Evolutionary conservation across 1,140 invertebrate species (phyloP).

Genomic region (Drosophila chauvacae): DNA sequence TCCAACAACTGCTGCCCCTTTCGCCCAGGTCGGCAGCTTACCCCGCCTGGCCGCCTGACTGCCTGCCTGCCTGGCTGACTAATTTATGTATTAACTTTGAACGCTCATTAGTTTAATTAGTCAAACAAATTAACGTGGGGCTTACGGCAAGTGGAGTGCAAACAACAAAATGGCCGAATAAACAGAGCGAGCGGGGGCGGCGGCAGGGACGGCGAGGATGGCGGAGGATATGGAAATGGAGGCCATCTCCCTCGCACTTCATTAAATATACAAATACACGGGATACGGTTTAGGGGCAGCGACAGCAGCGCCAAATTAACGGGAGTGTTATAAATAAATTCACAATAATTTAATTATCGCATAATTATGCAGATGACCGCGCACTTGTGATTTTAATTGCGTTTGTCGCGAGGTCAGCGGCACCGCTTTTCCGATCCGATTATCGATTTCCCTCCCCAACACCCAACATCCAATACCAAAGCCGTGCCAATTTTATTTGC

Average conservation of each 20-base stretch:
- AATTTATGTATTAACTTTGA: slow-evolving; percentile 84
- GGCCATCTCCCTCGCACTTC: slow-evolving; percentile 56
- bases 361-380: slow-evolving; percentile 81
- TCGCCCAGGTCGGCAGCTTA: slow-evolving; percentile 5
- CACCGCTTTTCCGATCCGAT: slow-evolving; percentile 32
- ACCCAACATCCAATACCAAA: not conserved
- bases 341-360: slow-evolving; percentile 83
- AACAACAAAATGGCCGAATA: slow-evolving; percentile 81
- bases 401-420: slow-evolving; percentile 69
- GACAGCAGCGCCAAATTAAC: slow-evolving; percentile 11
- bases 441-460: slow-evolving; percentile 50
- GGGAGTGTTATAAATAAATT: slow-evolving; percentile 60
- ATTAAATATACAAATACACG: slow-evolving; percentile 74
- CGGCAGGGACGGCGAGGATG: slow-evolving; percentile 1
- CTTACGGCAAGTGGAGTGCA: slow-evolving; percentile 73
- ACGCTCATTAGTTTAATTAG: slow-evolving; percentile 85
- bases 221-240: slow-evolving; percentile 2
- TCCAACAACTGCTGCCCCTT: not conserved
- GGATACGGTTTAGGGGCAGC: slow-evolving; percentile 35
- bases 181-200: slow-evolving; percentile 40
- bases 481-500: slow-evolving; percentile 38
- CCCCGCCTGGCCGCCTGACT: slow-evolving; percentile 19
- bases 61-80: slow-evolving; percentile 50
- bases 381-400: slow-evolving; percentile 73
- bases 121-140: slow-evolving; percentile 84